Evolutionary conservation across 37 sponge, comb jelly and placozoan species (phyloP), one percentile per base, ranked within the genome.

Genomic region (Agelas oroides): DNA sequence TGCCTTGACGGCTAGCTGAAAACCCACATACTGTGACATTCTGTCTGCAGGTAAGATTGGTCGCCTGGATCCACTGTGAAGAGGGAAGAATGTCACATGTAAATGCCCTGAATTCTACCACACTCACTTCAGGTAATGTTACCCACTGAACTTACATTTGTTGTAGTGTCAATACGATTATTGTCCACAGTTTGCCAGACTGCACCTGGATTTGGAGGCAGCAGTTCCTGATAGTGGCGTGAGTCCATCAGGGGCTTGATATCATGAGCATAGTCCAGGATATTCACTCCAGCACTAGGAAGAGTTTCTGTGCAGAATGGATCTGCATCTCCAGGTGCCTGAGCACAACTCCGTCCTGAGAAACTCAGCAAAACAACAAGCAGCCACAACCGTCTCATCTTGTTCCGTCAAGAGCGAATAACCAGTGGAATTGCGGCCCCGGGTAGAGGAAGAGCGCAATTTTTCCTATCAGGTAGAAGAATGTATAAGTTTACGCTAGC

Each of bases 131-230:
- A n/a, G n/a, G n/a, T n/a, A n/a, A n/a, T n/a, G n/a, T n/a, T n/a
- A n/a, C n/a, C n/a, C n/a, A n/a, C n/a, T n/a, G n/a, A 30, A 61
- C 39, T 57, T 77, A 21, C 39, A 35, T 13, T 11, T 25, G 36
- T 31, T 60, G 20, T 27, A 6, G 25, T n/a, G 32, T 6, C 38
- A 23, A 23, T 1, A 60, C 5, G 27, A 66, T 39, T 79, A 52
- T 79, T 41, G 54, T 79, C 79, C 79, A 79, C 66, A 20, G 23
- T 21, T 32, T 79, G 67, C 79, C 79, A 79, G 25, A 66, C 67
- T 52, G 52, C 32, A 40, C 20, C 17, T 23, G 41, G 5, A 33
- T 5, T 0, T 21, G 40, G 21, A 13, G 53, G 53, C 12, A 79
- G 67, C 31, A 79, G 20, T 0, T 53, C 21, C 31, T 13, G 25